Conservation (phyloP, 2,888 invertebrate genomes). For the Arenicola marina region DNA sequence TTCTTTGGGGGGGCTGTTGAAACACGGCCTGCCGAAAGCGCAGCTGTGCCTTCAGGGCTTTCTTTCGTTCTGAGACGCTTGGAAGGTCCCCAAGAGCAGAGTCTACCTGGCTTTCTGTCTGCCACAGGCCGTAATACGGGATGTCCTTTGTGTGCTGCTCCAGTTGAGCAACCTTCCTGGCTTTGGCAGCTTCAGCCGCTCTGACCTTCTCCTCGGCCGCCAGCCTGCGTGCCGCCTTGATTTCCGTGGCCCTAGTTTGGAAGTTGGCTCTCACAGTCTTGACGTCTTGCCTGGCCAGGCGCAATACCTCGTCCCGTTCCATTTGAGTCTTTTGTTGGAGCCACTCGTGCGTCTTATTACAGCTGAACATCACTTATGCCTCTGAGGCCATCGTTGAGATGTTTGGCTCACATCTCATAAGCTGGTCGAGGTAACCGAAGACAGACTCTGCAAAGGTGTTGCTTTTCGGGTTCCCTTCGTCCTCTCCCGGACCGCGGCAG, state of each 20-base stretch:
- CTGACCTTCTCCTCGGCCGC: background rate
- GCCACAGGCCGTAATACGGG: background rate
- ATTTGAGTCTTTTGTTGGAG: background rate
- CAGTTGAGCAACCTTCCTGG: background rate
- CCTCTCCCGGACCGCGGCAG: background rate
- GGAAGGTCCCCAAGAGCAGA: background rate
- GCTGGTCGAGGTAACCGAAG: background rate
- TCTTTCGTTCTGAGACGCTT: background rate
- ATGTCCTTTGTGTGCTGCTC: background rate
- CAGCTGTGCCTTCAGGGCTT: background rate
- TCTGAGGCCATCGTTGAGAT: background rate
- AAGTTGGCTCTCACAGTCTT: background rate
- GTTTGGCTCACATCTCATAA: background rate
- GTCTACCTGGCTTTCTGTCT: background rate
- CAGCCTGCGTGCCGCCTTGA: background rate
- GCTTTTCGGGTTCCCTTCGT: background rate
- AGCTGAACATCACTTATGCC: background rate
- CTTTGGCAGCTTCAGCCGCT: background rate
- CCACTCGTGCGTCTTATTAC: background rate
- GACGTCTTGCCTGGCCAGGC: background rate
- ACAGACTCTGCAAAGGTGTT: background rate
- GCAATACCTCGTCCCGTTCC: background rate
- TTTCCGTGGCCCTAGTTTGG: background rate
- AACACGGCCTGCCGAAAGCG: background rate
- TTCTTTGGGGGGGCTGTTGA: background rate